Conservation (phyloP, 2,797 vertebrate species). For the Mergus octosetaceus region DNA sequence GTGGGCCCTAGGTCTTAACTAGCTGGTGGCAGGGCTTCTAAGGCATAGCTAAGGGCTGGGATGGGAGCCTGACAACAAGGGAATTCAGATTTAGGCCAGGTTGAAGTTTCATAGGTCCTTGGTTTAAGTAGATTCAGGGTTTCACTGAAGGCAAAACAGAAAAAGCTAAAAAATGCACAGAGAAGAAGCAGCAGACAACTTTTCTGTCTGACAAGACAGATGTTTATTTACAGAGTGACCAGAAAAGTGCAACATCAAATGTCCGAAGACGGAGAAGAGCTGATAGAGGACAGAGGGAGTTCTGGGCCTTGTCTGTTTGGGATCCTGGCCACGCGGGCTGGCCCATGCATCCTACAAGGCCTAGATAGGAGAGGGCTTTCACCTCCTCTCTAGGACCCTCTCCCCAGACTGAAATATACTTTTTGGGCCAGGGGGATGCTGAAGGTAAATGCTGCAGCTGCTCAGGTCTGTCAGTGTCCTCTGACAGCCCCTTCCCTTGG, state of each 20-base stretch:
- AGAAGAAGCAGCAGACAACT: not conserved
- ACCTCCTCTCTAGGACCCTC: not conserved
- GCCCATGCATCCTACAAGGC: accelerated
- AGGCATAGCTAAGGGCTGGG: not conserved
- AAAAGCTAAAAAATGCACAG: not conserved
- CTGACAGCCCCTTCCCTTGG: not conserved
- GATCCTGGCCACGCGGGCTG: not conserved
- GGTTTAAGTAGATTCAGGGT: not conserved
- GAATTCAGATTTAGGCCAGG: not conserved
- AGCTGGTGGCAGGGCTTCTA: not conserved
- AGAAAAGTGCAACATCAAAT: not conserved
- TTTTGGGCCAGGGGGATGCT: not conserved
- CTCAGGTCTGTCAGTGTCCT: not conserved
- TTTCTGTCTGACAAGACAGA: not conserved
- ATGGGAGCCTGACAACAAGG: not conserved
- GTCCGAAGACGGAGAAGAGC: not conserved
- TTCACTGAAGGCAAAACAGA: not conserved
- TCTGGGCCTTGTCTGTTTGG: not conserved
- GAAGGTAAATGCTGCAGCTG: not conserved
- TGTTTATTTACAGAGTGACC: not conserved
- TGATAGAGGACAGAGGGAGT: not conserved
- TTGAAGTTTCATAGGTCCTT: not conserved
- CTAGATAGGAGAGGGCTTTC: not conserved
- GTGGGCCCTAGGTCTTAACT: accelerated
- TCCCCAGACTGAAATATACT: not conserved